Evolutionary conservation across 1,140 invertebrate species (phyloP), one percentile per base, ranked within the genome.

Genomic region (Drosophila rufa): DNA sequence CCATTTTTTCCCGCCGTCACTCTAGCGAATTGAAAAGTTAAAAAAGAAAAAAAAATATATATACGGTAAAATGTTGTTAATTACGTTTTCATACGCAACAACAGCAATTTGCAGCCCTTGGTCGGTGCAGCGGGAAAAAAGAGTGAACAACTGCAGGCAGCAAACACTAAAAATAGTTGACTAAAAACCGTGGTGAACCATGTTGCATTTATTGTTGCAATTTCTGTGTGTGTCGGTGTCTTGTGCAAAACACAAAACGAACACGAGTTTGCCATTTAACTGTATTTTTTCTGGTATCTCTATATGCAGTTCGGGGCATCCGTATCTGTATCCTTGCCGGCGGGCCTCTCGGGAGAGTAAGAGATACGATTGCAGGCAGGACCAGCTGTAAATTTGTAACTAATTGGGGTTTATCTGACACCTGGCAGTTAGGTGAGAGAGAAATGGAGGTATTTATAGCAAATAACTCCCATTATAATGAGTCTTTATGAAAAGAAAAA

Each of bases 61-160:
- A 36, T 68, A 58, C 66, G 67, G 84, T 46, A 83, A 87, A 90
- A 89, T 90, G 81, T 85, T 89, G 84, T 90, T 89, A 89, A 89
- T 89, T 89, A 89, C 84, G 61, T 80, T 87, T 87, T 89, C 80
- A 89, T 87, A 78, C 76, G 86, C 74, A 86, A 59, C 82, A 80
- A 61, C 66, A 56, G 56, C 69, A 64, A 62, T 70, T 73, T 75
- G 30, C 75, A 53, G 69, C 57, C 48, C 67, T 77, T 60, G 79
- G 84, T 84, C 50, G 46, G 60, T 89, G 80, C 66, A 40, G 53
- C 53, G 53, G 33, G 9, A 11, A 80, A 85, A 83, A 80, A 78
- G 78, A 80, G 81, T 60, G 71, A 66, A 74, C 83, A 83, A 80
- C 66, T 14, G 66, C 47, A 56, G 76, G 33, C 30, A 33, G 30